Evolutionary conservation across 2,797 vertebrate species (phyloP), one percentile per base, ranked within the genome.

Genomic region (Ctenochaetus hawaiiensis): DNA sequence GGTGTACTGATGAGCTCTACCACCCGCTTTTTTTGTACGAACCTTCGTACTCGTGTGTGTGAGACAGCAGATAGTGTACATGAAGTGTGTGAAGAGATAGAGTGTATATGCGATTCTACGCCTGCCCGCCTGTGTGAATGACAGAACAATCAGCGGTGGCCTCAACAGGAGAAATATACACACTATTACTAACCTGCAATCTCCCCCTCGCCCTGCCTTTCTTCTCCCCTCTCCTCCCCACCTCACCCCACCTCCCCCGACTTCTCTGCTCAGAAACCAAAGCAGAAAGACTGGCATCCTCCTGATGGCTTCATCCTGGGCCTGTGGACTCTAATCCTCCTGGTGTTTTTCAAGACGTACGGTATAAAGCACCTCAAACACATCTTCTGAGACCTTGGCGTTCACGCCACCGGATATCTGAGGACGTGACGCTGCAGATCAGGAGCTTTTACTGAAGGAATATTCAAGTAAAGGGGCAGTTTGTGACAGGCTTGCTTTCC

Each of bases 231-330:
- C 18, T 3, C 23, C 30, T 2, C 16, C 26, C 34, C 1, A 1
- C 9, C 26, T 14, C 13, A 14, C 34, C 23, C 59, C 54, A 9
- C 18, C 20, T 20, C 41, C 13, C 23, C 41, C 14, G 14, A 17
- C 20, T 8, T 18, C 48, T 8, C 30, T 47, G 37, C 23, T 2
- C 95, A 99, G 98, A 99, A 99, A 92, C 97, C 97, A 17, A 99
- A 98, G 85, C 96, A 93, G 89, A 98, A 95, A 81, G 96, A 99
- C 84, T 99, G 98, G 98, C 98, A 99, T 86, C 98, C 98, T 81
- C 98, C 98, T 4, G 97, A 98, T 17, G 98, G 98, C 69, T 99
- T 99, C 93, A 99, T 99, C 95, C 96, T 99, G 72, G 97, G 98
- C 80, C 93, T 99, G 41, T 99, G 98, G 98, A 97, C 97, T 14